Evolutionary conservation across 2,797 vertebrate genomes (phyloP).

Genomic region (Mormyrops attenuatus): DNA sequence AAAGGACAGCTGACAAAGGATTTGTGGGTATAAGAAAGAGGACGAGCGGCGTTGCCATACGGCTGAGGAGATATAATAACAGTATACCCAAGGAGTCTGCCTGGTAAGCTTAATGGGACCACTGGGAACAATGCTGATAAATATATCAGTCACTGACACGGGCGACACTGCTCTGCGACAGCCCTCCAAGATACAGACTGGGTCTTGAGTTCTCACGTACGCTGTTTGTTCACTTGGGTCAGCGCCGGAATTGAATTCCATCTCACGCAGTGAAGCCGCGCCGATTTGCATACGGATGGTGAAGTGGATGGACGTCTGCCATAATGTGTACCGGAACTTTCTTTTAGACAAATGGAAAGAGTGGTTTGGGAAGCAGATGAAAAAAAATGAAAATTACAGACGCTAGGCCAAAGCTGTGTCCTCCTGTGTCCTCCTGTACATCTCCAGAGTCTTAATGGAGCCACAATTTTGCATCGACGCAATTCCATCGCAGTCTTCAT

Average conservation of each 20-base stretch:
- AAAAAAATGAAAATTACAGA: background rate
- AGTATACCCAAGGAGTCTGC: background rate
- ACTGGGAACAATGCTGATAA: background rate
- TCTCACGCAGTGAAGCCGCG: background rate
- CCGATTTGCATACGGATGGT: background rate
- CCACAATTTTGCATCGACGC: background rate
- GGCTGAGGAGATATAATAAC: background rate
- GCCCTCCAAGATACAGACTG: background rate
- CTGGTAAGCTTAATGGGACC: background rate
- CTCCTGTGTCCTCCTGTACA: background rate
- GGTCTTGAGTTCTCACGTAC: background rate
- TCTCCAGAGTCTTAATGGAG: background rate
- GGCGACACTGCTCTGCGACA: background rate
- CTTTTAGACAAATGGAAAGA: background rate
- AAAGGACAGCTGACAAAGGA: background rate
- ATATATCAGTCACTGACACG: background rate
- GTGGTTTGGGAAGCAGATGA: background rate
- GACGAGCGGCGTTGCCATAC: background rate
- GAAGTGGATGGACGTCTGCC: background rate
- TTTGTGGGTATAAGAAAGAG: background rate
- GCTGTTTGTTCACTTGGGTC: background rate
- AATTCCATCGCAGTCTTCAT: constrained; percentile 8
- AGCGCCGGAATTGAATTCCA: background rate
- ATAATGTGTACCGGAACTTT: background rate
- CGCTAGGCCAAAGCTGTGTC: background rate